These are phyloP conservation scores for Nesoenas mayeri DNA, from an alignment of 2,113 vertebrate genomes.

Conservation along the genomic window DNA sequence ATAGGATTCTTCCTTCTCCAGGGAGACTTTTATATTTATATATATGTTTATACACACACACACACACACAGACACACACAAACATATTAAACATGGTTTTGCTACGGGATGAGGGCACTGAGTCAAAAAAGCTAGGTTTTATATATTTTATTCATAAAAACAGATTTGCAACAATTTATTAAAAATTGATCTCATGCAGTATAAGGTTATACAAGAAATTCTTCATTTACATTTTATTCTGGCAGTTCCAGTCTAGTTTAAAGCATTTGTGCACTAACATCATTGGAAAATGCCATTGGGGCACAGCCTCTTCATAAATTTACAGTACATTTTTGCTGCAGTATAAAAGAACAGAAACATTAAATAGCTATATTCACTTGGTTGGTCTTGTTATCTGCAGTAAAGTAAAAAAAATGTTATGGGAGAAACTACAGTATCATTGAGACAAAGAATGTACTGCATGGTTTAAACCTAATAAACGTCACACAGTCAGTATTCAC, in stretches of 20 bases:
- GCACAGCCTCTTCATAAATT: slow-evolving; percentile 82
- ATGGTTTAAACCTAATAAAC: slow-evolving; percentile 84
- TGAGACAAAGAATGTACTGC: slow-evolving; percentile 80
- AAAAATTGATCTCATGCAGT: slow-evolving; percentile 91
- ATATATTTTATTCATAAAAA: slow-evolving; percentile 89
- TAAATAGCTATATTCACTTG: slow-evolving; percentile 79
- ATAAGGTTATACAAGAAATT: slow-evolving; percentile 86
- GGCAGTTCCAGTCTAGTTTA: slow-evolving; percentile 85
- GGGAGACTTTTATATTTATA: neutral
- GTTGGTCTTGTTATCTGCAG: slow-evolving; percentile 79
- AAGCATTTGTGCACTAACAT: slow-evolving; percentile 85
- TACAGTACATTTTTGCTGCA: slow-evolving; percentile 79
- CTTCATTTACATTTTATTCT: slow-evolving; percentile 83
- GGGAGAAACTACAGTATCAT: slow-evolving; percentile 78
- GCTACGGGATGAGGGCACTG: neutral
- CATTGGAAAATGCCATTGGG: slow-evolving; percentile 82
- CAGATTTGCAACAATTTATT: slow-evolving; percentile 90
- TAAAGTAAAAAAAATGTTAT: slow-evolving; percentile 75
- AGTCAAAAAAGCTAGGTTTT: slow-evolving; percentile 57
- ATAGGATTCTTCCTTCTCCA: neutral
- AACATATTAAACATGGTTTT: neutral
- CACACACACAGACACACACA: neutral
- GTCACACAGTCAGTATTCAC: slow-evolving; percentile 81
- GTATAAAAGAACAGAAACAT: slow-evolving; percentile 82
- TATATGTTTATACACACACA: neutral